Evolutionary conservation across 2,113 vertebrate genomes (phyloP), one percentile per base, ranked within the genome.

Genomic region (Megaptera novaeangliae): DNA sequence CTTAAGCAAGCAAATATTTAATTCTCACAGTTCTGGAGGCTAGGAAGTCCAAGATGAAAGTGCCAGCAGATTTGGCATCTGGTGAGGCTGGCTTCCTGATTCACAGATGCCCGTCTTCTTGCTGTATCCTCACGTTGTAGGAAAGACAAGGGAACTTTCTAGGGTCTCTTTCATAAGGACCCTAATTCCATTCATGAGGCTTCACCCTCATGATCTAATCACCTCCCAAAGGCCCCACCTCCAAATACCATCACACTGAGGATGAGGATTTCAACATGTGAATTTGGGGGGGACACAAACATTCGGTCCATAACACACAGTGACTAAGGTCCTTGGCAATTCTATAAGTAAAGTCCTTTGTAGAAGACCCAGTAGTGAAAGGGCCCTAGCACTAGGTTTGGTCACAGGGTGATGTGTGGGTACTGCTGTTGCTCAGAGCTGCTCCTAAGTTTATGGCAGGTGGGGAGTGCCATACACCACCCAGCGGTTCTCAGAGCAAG

Each of bases 1-100:
- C 57, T 66, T 46, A 34, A 44, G 49, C 69, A 63, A 41, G 57
- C 27, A 41, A 5, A 34, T 5, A 41, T 52, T 75, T 34, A 12
- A 64, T 64, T 52, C 39, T 36, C 41, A 18, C 11, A 49, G 41
- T 74, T 63, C 59, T 57, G 46, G 61, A 86, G 46, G 57, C 46
- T 20, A n/a, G 59, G 46, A 92, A 74, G 39, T 31, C 80, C 31
- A n/a, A 21, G 91, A 23, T 68, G 18, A 9, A 63, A 20, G 59
- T 14, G 25, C 41, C 1, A 0, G 25, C 34, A 72, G 57, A 36
- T 5, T 61, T 1, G 7, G 41, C 57, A 2, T 46, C 31, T 15
- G 39, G 31, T n/a, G 78, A 61, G 52, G 55, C 25, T 11, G 14
- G 21, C 27, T 34, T 29, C 52, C 49, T 61, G 39, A 36, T 18